Evolutionary conservation across 1,140 invertebrate genomes (phyloP), one percentile per base, ranked within the genome.

Genomic region (Zaprionus ghesquierei): DNA sequence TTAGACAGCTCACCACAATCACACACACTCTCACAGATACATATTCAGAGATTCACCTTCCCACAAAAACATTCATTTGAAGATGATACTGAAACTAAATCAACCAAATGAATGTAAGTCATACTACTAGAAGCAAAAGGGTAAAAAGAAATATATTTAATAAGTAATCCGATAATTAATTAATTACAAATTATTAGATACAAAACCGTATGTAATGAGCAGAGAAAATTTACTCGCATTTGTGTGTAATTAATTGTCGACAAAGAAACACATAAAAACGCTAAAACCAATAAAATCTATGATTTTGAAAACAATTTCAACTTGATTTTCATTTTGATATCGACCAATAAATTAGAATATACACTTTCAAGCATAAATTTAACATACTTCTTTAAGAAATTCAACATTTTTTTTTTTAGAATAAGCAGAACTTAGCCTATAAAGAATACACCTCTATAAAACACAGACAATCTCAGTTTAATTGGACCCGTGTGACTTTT

Each of bases 221-320:
- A 75, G 62, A 66, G 33, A 49, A 58, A 55, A 79, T 68, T 76
- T 72, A 79, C 49, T 60, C 29, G 49, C 60, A 60, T 73, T 72
- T 79, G 73, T 69, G 76, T 77, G 74, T 77, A 79, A 72, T 68
- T 76, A 68, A 76, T 71, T 66, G 76, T 79, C 69, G 49, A 62
- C 53, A 68, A 68, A 20, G 25, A 60, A 70, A 59, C 53, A 71
- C 55, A 65, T 20, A 29, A 66, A 62, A 51, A 55, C 54, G 64
- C 71, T 61, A 73, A 79, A 63, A 71, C 51, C 49, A 79, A 79
- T 79, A 79, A 79, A 79, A 78, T 75, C 73, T 72, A 66, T 75
- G 74, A 79, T 79, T 79, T 79, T 79, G 62, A 79, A 75, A 70
- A 65, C 23, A 74, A 49, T 51, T 51, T 12, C 9, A 46, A 46